These are phyloP conservation scores for Drosophila sp. DNA, from an alignment of 1,140 invertebrate species.

Conservation along the genomic window DNA sequence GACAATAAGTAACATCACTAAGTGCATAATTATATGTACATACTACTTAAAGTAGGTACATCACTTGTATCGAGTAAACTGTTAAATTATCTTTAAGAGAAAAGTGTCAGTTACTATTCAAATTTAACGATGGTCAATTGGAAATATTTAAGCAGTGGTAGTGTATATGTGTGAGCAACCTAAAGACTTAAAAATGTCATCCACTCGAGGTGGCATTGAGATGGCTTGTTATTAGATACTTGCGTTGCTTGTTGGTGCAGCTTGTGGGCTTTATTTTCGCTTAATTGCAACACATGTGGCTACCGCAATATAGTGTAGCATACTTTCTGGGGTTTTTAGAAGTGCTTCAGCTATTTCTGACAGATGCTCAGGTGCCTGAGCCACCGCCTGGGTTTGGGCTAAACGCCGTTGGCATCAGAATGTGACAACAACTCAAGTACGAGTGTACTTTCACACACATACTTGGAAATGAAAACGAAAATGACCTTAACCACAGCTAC, in stretches of 20 bases:
- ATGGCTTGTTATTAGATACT: conserved; percentile 50
- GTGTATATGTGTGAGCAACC: conserved; percentile 21
- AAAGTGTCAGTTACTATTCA: background rate
- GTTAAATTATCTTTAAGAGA: background rate
- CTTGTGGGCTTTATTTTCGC: conserved; percentile 1
- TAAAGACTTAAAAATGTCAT: conserved; percentile 31
- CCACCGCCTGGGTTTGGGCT: background rate
- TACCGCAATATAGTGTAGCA: background rate
- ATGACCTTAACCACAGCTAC: background rate
- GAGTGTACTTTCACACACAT: background rate
- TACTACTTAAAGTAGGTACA: background rate
- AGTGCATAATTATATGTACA: background rate
- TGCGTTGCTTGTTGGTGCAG: conserved; percentile 23
- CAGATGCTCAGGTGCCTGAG: background rate
- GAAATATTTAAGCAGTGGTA: background rate
- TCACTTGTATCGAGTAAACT: background rate
- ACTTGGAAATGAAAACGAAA: background rate
- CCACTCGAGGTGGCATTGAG: conserved; percentile 15
- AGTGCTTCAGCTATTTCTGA: conserved; percentile 15
- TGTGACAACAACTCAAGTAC: conserved; percentile 4
- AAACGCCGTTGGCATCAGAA: background rate
- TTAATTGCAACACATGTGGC: conserved; percentile 7
- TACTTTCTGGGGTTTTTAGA: background rate
- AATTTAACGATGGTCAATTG: conserved; percentile 9
- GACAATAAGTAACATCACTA: too few relatives aligned